phyloP scores from a whole-genome alignment of 2,113 vertebrate genomes.

The Pedionomus torquatus region DNA sequence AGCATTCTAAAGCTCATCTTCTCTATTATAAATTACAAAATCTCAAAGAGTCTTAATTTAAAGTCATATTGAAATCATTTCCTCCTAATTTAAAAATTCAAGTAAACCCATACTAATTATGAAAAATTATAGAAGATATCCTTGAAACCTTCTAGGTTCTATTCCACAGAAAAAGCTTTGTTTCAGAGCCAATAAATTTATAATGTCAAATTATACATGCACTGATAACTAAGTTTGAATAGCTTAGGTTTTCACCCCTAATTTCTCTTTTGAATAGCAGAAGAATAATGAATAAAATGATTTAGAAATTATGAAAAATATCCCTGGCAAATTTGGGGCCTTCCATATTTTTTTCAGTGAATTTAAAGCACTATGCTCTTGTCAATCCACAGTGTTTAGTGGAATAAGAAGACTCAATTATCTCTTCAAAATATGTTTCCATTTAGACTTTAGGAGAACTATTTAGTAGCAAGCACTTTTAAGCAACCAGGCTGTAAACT shows the following conservation, averaged over 20 bases:
- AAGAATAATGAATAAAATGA: not conserved
- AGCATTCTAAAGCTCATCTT: not conserved
- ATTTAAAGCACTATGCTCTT: not conserved
- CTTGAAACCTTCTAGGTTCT: not conserved
- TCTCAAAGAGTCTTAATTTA: not conserved
- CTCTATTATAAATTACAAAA: not conserved
- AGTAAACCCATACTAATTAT: not conserved
- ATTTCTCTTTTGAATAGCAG: constrained; percentile 8
- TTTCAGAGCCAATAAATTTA: constrained; percentile 22
- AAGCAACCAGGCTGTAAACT: constrained; percentile 23
- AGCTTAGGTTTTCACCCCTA: constrained; percentile 9
- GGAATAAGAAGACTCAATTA: not conserved
- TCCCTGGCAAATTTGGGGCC: not conserved
- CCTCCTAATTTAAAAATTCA: not conserved
- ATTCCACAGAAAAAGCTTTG: not conserved
- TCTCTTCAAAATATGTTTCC: not conserved
- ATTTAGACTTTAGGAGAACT: not conserved
- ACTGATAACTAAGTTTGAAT: not conserved
- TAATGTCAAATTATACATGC: not conserved
- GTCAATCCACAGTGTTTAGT: not conserved
- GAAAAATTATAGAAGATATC: not conserved
- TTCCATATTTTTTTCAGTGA: not conserved
- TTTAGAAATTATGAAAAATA: not conserved
- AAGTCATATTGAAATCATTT: not conserved
- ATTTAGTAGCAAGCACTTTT: not conserved